phyloP scores from a whole-genome alignment of 2,888 invertebrate genomes.

The Actias luna region DNA sequence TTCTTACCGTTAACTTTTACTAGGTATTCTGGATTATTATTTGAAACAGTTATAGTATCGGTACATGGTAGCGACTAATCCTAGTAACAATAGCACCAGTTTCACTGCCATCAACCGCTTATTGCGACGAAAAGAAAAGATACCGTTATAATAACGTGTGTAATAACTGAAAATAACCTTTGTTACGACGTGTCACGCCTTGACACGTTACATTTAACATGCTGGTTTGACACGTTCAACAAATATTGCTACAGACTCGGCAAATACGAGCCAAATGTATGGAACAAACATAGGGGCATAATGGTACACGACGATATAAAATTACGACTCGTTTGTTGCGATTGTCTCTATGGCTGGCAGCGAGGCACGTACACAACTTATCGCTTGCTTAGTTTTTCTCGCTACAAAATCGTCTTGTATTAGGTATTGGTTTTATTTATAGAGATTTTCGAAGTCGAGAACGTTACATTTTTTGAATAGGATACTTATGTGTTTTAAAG shows the following conservation, averaged over 20 bases:
- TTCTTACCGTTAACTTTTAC: neutral
- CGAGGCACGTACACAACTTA: slow-evolving; percentile 64
- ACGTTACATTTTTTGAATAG: neutral
- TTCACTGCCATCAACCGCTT: slow-evolving; percentile 72
- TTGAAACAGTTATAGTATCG: slow-evolving; percentile 35
- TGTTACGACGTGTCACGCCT: slow-evolving; percentile 70
- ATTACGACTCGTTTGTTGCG: slow-evolving; percentile 63
- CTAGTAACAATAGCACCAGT: slow-evolving; percentile 54
- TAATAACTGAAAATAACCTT: slow-evolving; percentile 70
- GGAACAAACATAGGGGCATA: slow-evolving; percentile 69
- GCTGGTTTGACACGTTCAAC: slow-evolving; percentile 74
- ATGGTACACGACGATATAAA: slow-evolving; percentile 67
- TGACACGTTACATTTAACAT: slow-evolving; percentile 73
- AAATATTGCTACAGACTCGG: slow-evolving; percentile 75
- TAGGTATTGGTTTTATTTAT: slow-evolving; percentile 36
- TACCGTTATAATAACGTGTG: slow-evolving; percentile 70
- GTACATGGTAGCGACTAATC: slow-evolving; percentile 63
- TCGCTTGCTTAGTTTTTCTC: slow-evolving; percentile 50
- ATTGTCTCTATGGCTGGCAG: slow-evolving; percentile 58
- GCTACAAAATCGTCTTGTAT: slow-evolving; percentile 40
- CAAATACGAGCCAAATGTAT: slow-evolving; percentile 72
- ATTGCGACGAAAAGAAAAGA: slow-evolving; percentile 72
- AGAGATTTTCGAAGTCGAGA: neutral
- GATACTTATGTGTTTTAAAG: neutral
- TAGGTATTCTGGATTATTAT: neutral